Evolutionary conservation across 2,888 invertebrate species (phyloP).

Genomic region (Heliconius aoede): DNA sequence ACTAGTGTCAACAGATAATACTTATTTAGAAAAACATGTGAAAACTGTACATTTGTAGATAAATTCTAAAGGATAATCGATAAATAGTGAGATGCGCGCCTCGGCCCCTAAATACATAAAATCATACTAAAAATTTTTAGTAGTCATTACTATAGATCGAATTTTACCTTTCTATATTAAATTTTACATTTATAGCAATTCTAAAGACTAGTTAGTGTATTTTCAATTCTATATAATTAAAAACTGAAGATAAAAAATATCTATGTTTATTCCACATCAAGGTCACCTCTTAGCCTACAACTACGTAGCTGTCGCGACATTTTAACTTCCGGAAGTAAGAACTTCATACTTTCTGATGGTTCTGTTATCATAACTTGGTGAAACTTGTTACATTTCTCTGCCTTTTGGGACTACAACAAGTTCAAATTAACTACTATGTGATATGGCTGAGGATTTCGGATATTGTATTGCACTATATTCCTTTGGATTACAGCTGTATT

Average conservation of each 20-base stretch:
- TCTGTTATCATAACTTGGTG: conserved; percentile 53
- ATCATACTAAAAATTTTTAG: too few relatives aligned
- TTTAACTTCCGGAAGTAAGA: conserved; percentile 51
- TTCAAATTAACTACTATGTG: conserved; percentile 39
- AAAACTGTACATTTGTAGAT: too few relatives aligned
- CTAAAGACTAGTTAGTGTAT: background rate
- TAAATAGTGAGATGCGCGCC: too few relatives aligned
- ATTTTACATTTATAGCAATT: too few relatives aligned
- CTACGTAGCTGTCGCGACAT: conserved; percentile 47
- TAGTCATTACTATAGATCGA: too few relatives aligned
- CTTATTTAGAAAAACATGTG: too few relatives aligned
- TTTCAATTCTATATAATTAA: background rate
- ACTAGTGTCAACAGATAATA: too few relatives aligned
- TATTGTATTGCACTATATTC: background rate
- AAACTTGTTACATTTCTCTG: conserved; percentile 47
- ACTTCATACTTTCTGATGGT: conserved; percentile 52
- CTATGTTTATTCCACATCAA: background rate
- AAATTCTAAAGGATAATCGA: too few relatives aligned
- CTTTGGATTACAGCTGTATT: background rate
- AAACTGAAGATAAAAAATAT: background rate
- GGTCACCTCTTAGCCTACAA: conserved; percentile 38
- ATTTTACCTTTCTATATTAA: too few relatives aligned
- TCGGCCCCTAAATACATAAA: too few relatives aligned
- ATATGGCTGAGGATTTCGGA: conserved; percentile 19
- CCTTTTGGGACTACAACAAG: conserved; percentile 44